phyloP scores from a whole-genome alignment of 1,140 invertebrate species.

The Himalopsyche phryganea region DNA sequence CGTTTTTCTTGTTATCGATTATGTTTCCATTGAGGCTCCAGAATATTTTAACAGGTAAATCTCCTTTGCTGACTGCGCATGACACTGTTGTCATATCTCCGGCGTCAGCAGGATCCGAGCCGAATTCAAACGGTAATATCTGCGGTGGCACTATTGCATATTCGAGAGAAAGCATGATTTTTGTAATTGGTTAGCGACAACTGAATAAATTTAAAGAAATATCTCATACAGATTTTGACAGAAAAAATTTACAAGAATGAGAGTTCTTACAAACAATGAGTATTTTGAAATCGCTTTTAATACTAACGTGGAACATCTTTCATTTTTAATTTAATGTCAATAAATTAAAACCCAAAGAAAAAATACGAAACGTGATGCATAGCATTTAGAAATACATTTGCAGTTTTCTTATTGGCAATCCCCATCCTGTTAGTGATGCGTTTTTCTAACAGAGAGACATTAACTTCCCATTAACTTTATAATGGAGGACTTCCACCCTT shows the following conservation, averaged over 20 bases:
- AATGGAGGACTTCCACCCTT: conserved; percentile 68
- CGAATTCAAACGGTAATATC: conserved; percentile 65
- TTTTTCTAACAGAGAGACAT: too few species aligned
- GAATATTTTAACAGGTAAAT: conserved; percentile 67
- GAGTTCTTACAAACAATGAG: too few species aligned
- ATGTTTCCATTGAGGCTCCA: conserved; percentile 59
- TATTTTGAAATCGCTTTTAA: too few species aligned
- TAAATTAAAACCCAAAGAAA: too few species aligned
- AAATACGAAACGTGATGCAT: too few species aligned
- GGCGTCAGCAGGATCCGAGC: conserved; percentile 57
- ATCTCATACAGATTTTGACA: too few species aligned
- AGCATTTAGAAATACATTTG: too few species aligned
- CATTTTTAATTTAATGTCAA: too few species aligned
- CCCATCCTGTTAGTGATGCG: conserved; percentile 36
- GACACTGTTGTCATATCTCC: conserved; percentile 57
- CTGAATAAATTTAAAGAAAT: too few species aligned
- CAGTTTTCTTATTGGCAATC: too few species aligned
- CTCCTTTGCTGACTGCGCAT: conserved; percentile 70
- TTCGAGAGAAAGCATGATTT: conserved; percentile 29
- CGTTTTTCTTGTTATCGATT: conserved; percentile 38
- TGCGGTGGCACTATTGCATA: conserved; percentile 61
- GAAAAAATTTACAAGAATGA: too few species aligned
- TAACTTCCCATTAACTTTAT: conserved; percentile 60
- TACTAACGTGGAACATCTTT: too few species aligned
- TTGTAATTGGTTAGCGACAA: conserved; percentile 1